Base-by-base conservation (phyloP, 1,140 invertebrate species). In the Sitophilus oryzae region DNA sequence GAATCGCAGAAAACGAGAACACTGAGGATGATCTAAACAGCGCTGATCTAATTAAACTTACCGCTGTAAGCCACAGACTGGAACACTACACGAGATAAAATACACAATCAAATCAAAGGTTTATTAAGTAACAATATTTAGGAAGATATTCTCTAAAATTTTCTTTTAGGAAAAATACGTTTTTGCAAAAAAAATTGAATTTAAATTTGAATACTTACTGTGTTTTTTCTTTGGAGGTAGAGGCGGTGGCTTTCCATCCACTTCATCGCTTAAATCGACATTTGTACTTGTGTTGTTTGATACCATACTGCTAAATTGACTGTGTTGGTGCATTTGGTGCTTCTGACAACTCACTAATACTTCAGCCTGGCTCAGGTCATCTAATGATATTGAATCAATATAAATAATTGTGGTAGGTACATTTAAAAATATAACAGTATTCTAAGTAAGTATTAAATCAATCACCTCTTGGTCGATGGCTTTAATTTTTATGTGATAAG, bases 1-100 rank as follows among this genome's bases (percentile, higher is more conserved):
- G 18, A 35, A 41, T 40, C 42, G 45, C 46, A 53, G 43, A 23
- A 1, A 53, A 45, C 15, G 34, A 52, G 18, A 23, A 52, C n/a
- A n/a, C n/a, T n/a, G n/a, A n/a, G n/a, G n/a, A n/a, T n/a, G n/a
- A n/a, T n/a, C n/a, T n/a, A 25, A 41, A 10, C 37, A 34, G 51
- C 42, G 35, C 35, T 20, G 42, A 45, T 11, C 43, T 48, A 35
- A 22, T 34, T 44, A 37, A 56, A 88, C 87, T 91, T 88, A 91
- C 88, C 88, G 76, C 87, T 89, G 80, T 90, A 91, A 77, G 88
- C 88, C 84, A 91, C 87, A 78, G 86, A 89, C 84, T 91, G 88
- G 85, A 91, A 91, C 86, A 89, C 88, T 91, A 82, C 77, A 56
- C 34, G 30, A 22, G 42, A 52, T 40, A 57, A 57, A 57, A 57